These are phyloP conservation scores for Tetranychus truncatus DNA, from an alignment of 2,888 invertebrate species.

Conservation along the genomic window DNA sequence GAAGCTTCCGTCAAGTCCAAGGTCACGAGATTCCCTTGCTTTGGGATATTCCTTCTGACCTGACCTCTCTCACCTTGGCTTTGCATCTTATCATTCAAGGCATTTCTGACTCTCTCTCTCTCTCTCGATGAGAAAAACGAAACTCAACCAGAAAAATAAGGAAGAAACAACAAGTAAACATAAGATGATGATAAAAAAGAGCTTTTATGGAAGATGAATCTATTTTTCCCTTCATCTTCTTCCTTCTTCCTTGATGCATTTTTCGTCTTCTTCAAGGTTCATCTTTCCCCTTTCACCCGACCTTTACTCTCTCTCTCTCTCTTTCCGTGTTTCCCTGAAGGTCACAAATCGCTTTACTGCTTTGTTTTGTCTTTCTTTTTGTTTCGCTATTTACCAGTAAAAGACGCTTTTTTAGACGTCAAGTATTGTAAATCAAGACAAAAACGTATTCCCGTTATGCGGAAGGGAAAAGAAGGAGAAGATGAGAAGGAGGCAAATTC, in stretches of 20 bases:
- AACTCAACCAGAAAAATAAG: not conserved
- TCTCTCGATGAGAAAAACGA: no score
- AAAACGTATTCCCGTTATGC: not conserved
- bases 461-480: not conserved
- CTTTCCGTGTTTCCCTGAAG: not conserved
- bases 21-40: not conserved
- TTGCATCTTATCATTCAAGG: not conserved
- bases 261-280: not conserved
- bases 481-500: not conserved
- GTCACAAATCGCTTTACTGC: not conserved
- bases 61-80: not conserved
- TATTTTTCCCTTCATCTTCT: not conserved
- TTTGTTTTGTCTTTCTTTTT: no score
- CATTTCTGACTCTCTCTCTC: not conserved
- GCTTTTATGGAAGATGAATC: not conserved
- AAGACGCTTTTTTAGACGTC: not conserved
- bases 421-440: not conserved
- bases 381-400: no score
- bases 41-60: not conserved
- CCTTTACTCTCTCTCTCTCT: not conserved
- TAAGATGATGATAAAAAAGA: not conserved
- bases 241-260: not conserved
- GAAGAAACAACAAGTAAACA: not conserved
- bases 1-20: not conserved
- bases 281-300: slow-evolving; percentile 1